These are phyloP conservation scores for Oscheius sp. DNA, from an alignment of 2,888 invertebrate species.

Conservation along the genomic window DNA sequence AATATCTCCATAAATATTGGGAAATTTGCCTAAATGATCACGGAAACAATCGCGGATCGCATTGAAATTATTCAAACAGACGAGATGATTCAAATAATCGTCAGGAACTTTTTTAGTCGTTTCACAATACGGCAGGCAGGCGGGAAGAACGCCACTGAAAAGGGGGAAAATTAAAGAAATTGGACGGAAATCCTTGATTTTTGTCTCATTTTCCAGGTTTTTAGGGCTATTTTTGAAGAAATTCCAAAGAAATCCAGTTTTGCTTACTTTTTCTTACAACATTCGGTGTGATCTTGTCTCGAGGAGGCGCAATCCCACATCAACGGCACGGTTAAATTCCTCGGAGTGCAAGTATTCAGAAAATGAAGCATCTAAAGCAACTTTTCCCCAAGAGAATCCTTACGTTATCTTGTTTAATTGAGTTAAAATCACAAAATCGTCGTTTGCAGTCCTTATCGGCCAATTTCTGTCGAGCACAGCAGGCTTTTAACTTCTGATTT, in stretches of 20 bases:
- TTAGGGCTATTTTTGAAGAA: too few relatives aligned
- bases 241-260: too few relatives aligned
- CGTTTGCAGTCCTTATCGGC: slow-evolving; percentile 69
- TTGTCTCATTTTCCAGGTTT: too few relatives aligned
- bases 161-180: neutral
- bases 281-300: slow-evolving; percentile 65
- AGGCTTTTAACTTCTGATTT: slow-evolving; percentile 66
- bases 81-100: slow-evolving; percentile 68
- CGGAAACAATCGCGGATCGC: slow-evolving; percentile 67
- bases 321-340: slow-evolving; percentile 62
- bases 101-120: slow-evolving; percentile 60
- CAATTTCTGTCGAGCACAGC: slow-evolving; percentile 67
- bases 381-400: neutral
- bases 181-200: neutral
- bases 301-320: slow-evolving; percentile 72
- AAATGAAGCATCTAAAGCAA: slow-evolving; percentile 56
- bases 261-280: slow-evolving; percentile 66
- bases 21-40: slow-evolving; percentile 62
- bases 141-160: slow-evolving; percentile 59
- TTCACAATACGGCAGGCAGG: slow-evolving; percentile 66
- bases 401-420: slow-evolving; percentile 67
- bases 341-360: slow-evolving; percentile 65
- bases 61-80: slow-evolving; percentile 68
- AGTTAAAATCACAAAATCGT: slow-evolving; percentile 67
- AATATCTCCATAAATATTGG: slow-evolving; percentile 68